Percentiles rank a stretch among this genome's conserved stretches.
Evolutionary conservation across 30 jellyfish, hydroid and myxozoan genomes (phyloP).

Genomic region (Euphysa ruthae): DNA sequence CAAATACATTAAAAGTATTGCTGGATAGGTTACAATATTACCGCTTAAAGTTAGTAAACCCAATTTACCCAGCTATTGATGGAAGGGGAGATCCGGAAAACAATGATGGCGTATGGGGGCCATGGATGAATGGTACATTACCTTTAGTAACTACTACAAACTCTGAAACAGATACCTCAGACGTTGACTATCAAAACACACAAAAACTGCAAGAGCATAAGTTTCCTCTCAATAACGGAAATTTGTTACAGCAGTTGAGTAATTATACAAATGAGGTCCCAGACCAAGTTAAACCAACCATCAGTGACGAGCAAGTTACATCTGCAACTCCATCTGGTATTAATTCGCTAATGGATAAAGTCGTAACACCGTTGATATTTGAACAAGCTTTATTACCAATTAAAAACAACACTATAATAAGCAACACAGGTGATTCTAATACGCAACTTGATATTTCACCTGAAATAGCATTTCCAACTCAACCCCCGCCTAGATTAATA

Average conservation of each 20-base stretch:
- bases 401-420: neutral
- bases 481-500: neutral
- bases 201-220: too few species aligned
- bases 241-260: too few species aligned
- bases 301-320: too few species aligned
- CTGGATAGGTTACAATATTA: constrained; percentile 62
- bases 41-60: constrained; percentile 51
- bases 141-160: neutral
- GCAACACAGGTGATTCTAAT: neutral
- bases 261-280: too few species aligned
- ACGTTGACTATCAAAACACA: too few species aligned
- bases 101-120: constrained; percentile 81
- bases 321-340: too few species aligned
- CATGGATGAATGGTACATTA: constrained; percentile 37
- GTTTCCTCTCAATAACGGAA: too few species aligned
- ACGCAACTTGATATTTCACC: neutral
- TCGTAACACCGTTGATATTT: neutral
- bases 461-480: neutral
- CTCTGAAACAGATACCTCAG: too few species aligned
- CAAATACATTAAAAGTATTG: constrained; percentile 75
- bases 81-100: constrained; percentile 75
- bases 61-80: constrained; percentile 69
- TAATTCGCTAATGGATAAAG: constrained; percentile 3
- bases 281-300: too few species aligned
- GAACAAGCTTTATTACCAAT: neutral